Percentiles rank a stretch among this genome's conserved stretches.
These are phyloP conservation scores for Lochmaea crataegi DNA, from an alignment of 2,888 invertebrate genomes.

Conservation along the genomic window DNA sequence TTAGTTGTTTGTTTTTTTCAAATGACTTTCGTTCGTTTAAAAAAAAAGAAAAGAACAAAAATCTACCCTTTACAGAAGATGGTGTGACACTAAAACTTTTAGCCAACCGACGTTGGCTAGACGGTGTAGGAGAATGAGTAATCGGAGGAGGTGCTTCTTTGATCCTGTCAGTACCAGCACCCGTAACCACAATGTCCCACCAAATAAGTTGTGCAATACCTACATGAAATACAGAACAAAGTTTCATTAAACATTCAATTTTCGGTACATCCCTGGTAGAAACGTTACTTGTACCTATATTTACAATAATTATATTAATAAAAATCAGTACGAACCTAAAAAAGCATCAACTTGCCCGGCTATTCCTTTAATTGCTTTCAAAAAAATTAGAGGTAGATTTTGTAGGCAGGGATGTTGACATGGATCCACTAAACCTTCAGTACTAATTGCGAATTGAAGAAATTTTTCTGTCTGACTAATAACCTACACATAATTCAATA, in stretches of 20 bases:
- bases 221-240: slow-evolving; percentile 50
- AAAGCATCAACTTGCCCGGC: slow-evolving; percentile 96
- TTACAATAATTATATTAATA: slow-evolving; percentile 7
- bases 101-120: slow-evolving; percentile 87
- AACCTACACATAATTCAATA: slow-evolving; percentile 48
- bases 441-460: slow-evolving; percentile 81
- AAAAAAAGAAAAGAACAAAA: slow-evolving; percentile 12
- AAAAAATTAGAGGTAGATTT: slow-evolving; percentile 88
- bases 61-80: slow-evolving; percentile 72
- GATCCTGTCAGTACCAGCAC: slow-evolving; percentile 62
- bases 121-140: slow-evolving; percentile 80
- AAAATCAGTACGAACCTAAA: slow-evolving; percentile 75
- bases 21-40: background rate
- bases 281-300: no score
- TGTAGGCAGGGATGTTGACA: slow-evolving; percentile 91
- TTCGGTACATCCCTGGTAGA: background rate
- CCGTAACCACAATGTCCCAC: slow-evolving; percentile 66
- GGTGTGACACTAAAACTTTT: slow-evolving; percentile 93
- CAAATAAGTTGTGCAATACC: slow-evolving; percentile 67
- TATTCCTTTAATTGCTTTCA: slow-evolving; percentile 92
- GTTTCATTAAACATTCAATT: background rate
- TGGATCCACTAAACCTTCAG: slow-evolving; percentile 85
- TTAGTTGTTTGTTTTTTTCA: background rate
- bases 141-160: slow-evolving; percentile 58
- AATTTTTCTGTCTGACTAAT: slow-evolving; percentile 79